A percentile compares a stretch with the other conserved stretches of the same genome.
These are phyloP conservation scores for Protonibea diacanthus DNA, from an alignment of 2,797 vertebrate genomes.

Conservation along the genomic window DNA sequence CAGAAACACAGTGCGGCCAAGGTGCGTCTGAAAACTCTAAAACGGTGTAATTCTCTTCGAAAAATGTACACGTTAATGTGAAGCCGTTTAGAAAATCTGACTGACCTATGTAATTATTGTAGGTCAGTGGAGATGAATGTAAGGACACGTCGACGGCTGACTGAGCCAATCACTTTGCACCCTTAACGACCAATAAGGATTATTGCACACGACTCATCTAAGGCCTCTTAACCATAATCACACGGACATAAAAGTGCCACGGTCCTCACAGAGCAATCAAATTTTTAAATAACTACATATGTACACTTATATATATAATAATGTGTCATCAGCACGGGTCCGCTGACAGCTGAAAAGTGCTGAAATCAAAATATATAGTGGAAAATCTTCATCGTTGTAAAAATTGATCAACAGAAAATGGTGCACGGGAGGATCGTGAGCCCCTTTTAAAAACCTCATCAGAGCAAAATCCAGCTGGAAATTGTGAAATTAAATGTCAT, in stretches of 20 bases:
- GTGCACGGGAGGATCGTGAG: slow-evolving; percentile 23
- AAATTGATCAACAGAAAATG: slow-evolving; percentile 44
- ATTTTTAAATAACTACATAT: slow-evolving; percentile 70
- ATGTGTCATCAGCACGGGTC: slow-evolving; percentile 50
- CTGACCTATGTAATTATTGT: slow-evolving; percentile 17
- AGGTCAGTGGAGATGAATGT: slow-evolving; percentile 32
- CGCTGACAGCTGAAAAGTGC: slow-evolving; percentile 59
- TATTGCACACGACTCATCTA: slow-evolving; percentile 87
- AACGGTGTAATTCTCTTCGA: slow-evolving; percentile 9
- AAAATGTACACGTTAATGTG: slow-evolving; percentile 44
- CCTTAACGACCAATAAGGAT: slow-evolving; percentile 57
- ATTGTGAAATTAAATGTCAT: slow-evolving; percentile 29
- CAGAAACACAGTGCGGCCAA: slow-evolving; percentile 47
- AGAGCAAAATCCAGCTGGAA: slow-evolving; percentile 14
- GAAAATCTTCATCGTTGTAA: slow-evolving; percentile 52
- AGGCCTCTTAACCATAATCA: slow-evolving; percentile 80
- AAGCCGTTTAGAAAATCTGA: slow-evolving; percentile 46
- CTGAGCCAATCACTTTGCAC: slow-evolving; percentile 23
- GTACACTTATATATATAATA: slow-evolving; percentile 58
- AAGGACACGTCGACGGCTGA: slow-evolving; percentile 21
- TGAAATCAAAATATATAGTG: slow-evolving; percentile 61
- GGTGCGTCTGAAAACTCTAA: slow-evolving; percentile 49
- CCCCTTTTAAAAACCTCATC: slow-evolving; percentile 5
- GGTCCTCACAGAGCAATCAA: slow-evolving; percentile 55
- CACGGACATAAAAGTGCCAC: slow-evolving; percentile 55